Base-by-base conservation (phyloP, 2,888 invertebrate species). In the Dysmachus trigonus region DNA sequence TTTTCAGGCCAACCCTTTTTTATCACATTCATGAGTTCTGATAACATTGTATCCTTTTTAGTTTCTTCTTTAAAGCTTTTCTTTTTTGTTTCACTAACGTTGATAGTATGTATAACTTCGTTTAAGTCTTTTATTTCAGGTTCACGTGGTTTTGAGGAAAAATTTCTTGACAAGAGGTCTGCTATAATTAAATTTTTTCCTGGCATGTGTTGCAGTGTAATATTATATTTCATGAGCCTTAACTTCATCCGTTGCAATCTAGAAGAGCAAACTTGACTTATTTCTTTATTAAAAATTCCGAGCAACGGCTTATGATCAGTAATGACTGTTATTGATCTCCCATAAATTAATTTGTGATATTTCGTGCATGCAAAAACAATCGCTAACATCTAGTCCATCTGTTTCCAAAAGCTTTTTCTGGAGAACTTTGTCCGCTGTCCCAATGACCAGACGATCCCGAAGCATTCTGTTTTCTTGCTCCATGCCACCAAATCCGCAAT, bases 141-240 rank as follows among this genome's bases (percentile, higher is more conserved):
- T 38, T 22, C 13, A 15, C 33, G 27, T 51, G 10, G 33, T 5
- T 81, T 62, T 62, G 1, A 22, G 30, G 81, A 7, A 35, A 33
- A 73, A 27, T 85, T 51, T 73, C 85, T 38, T 76, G 88, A 77
- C 47, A 85, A 15, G n/a, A n/a, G n/a, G n/a, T n/a, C n/a, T n/a
- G n/a, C n/a, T n/a, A n/a, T n/a, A n/a, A n/a, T n/a, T 76, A 87
- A 41, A 88, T 87, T 88, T 88, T 72, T 87, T 38, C 38, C 89
- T 8, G 89, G 88, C 8, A 87, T 38, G 71, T 88, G 88, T 35
- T 79, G 71, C 31, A 89, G 18, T 38, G 6, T 38, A 10, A 38
- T 38, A 8, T 38, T 10, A 38, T 38, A 38, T 10, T 38, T 38
- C 10, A 38, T 1, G 0, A 38, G 10, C 35, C 35, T 38, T 38